Evolutionary conservation across 2,888 invertebrate species (phyloP), one percentile per base, ranked within the genome.

Genomic region (Phasia obesa): DNA sequence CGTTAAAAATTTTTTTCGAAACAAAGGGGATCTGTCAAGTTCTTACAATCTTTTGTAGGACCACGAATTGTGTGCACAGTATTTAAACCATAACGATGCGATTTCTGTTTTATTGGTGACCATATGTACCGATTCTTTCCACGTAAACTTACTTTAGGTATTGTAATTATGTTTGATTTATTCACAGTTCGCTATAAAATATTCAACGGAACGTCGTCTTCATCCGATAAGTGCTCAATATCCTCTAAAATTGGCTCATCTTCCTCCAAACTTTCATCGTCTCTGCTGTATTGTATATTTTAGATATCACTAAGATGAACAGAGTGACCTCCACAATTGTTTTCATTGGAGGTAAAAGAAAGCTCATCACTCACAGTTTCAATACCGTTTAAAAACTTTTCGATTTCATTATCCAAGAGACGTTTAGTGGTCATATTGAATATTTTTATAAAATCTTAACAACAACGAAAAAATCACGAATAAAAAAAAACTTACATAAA

Each of bases 21-120:
- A 38, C 38, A 44, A 44, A 44, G 44, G 6, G 44, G 44, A 44
- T 44, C 44, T 17, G 44, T 44, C 13, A 38, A 38, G 38, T 51
- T 51, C 51, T 51, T 51, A 23, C 51, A 51, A 51, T 51, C 51
- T 51, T 51, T 51, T 5, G 21, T 23, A 23, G 51, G 51, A 51
- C 51, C 23, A 51, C 51, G 13, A 23, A 51, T 51, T 51, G 23
- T 51, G 21, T 51, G 51, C 51, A 51, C 51, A 51, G 23, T 51
- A 51, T 51, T 51, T 51, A 51, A 51, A 51, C 13, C 51, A 23
- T 23, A 51, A 13, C 51, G 51, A 15, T 23, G 51, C 23, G 23
- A 51, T 51, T 51, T 23, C n/a, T 51, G 51, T 51, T 51, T 23
- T 23, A 51, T 51, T n/a, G 23, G 13, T 51, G 51, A 23, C 51